Evolutionary conservation across 1,140 invertebrate genomes (phyloP), one percentile per base, ranked within the genome.

Genomic region (Drosophila pachea): DNA sequence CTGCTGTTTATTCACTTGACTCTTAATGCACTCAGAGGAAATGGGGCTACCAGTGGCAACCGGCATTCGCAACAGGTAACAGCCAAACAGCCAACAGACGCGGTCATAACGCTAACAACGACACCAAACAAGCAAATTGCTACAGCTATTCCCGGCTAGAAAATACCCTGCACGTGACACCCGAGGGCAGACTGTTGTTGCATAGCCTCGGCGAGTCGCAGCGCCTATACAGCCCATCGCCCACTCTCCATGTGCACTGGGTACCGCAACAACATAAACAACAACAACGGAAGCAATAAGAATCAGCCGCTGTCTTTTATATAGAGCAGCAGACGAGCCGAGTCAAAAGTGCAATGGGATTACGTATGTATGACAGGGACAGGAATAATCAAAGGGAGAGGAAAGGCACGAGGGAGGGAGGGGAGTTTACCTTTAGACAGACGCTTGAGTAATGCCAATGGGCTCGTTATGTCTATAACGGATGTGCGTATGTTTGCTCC

Each of bases 1-100:
- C 40, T 50, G 55, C 56, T 67, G 64, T 52, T 68, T 68, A 73
- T 73, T 75, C 61, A 69, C 77, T 81, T 81, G 69, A 81, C 77
- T 76, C 76, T 61, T 76, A 81, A 81, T 81, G 73, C 77, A 76
- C 73, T 76, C 69, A 61, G 45, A 60, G 77, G 78, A 81, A 81
- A 81, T 81, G 77, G 69, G 77, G 77, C 77, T 68, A 81, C 63
- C 64, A 81, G 56, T 81, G 48, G 48, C 77, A 73, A 71, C 63
- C 49, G 56, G 40, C 68, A 71, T 54, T 12, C 55, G 58, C 50
- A 73, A 65, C 59, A 45, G 74, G 29, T 50, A 47, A 64, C 54
- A 29, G 55, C 12, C 35, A 56, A 38, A 36, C 54, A 43, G 35
- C 38, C 42, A 75, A 63, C 58, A 59, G 42, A 45, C 53, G 45